phyloP scores from a whole-genome alignment of 2,888 invertebrate species.

The Nezara viridula region DNA sequence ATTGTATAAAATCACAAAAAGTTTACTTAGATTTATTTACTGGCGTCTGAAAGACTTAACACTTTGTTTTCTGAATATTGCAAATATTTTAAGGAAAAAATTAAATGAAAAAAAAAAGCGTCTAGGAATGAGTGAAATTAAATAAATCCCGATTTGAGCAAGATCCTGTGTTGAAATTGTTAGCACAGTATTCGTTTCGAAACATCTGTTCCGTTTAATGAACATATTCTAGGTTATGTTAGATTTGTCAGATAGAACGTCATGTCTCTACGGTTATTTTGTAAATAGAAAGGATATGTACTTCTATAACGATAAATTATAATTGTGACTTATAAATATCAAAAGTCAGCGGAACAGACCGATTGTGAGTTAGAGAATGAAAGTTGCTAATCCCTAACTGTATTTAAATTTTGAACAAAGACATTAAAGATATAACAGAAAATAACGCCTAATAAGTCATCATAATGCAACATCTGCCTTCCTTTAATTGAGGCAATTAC shows the following conservation, averaged over 20 bases:
- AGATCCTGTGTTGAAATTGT: background rate
- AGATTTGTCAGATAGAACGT: background rate
- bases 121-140: no score
- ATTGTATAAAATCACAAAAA: no score
- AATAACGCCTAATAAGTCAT: background rate
- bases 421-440: background rate
- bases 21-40: no score
- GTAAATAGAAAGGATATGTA: no score
- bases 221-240: conserved; percentile 12
- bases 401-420: conserved; percentile 3
- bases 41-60: no score
- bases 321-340: no score
- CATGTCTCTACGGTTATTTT: no score
- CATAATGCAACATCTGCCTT: conserved; percentile 3
- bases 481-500: conserved; percentile 1
- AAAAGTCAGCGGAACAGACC: no score
- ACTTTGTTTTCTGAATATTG: no score
- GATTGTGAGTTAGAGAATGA: background rate
- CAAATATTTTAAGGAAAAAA: no score
- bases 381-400: background rate
- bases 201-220: background rate
- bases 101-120: no score
- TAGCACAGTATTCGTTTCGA: background rate
- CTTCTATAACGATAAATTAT: no score
- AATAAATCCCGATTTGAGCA: background rate